phyloP scores from a whole-genome alignment of 2,888 invertebrate species.

The Cataglyphis rosenhaueri region DNA sequence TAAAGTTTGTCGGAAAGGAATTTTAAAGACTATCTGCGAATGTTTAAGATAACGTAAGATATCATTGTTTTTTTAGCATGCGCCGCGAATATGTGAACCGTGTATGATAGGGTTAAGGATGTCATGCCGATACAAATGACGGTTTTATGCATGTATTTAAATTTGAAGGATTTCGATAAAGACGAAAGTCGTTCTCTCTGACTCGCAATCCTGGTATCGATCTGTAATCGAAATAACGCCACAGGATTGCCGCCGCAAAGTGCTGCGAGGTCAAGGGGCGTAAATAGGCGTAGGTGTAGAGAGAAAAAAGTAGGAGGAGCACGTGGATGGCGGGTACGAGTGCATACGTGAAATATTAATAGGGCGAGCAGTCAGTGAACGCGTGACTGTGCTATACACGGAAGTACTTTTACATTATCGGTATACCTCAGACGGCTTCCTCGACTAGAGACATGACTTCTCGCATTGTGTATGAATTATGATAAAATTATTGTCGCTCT shows the following conservation, averaged over 20 bases:
- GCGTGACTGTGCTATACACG: conserved; percentile 52
- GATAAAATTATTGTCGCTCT: conserved; percentile 36
- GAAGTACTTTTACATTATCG: conserved; percentile 49
- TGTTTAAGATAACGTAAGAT: background rate
- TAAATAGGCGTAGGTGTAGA: conserved; percentile 46
- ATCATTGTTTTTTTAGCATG: background rate
- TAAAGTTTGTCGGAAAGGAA: background rate
- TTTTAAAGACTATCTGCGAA: background rate
- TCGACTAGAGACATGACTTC: background rate
- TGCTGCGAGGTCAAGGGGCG: conserved; percentile 57
- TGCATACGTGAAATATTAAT: conserved; percentile 69
- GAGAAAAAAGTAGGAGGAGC: conserved; percentile 66
- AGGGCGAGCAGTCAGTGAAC: conserved; percentile 43
- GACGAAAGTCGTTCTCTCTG: conserved; percentile 17
- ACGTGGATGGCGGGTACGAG: conserved; percentile 37
- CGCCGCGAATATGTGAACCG: background rate
- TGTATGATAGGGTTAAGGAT: background rate
- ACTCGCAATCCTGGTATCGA: conserved; percentile 59
- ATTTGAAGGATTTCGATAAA: conserved; percentile 23
- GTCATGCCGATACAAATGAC: background rate
- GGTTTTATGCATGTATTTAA: background rate
- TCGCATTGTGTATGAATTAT: conserved; percentile 37
- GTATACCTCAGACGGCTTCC: background rate
- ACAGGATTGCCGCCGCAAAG: background rate
- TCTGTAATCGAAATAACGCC: conserved; percentile 68